A percentile compares a stretch with the other conserved stretches of the same genome.
phyloP scores from a whole-genome alignment of 1,140 invertebrate genomes.

The Drosophila suzukii region DNA sequence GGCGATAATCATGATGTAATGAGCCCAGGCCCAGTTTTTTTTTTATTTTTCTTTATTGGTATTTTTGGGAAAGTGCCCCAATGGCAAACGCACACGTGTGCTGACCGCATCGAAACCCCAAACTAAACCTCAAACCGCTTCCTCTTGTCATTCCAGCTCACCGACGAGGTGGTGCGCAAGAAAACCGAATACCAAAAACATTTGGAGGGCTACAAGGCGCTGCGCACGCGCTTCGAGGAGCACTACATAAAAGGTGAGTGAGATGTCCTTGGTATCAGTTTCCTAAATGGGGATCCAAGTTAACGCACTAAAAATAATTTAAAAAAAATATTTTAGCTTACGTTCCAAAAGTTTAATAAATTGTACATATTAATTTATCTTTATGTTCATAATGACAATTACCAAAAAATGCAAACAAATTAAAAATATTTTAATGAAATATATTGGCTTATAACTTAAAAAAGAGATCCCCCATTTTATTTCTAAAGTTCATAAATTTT shows the following conservation, averaged over 20 bases:
- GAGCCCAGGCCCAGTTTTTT: background rate
- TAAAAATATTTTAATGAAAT: too few relatives aligned
- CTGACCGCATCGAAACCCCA: constrained; percentile 30
- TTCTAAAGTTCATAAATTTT: too few relatives aligned
- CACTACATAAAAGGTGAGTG: constrained; percentile 93
- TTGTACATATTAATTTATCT: too few relatives aligned
- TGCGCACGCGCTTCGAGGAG: constrained; percentile 93
- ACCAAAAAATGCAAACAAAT: too few relatives aligned
- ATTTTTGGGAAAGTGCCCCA: constrained; percentile 59
- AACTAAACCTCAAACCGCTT: constrained; percentile 19
- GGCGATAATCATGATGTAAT: constrained; percentile 55
- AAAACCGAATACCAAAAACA: constrained; percentile 94
- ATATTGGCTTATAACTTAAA: too few relatives aligned
- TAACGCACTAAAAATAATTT: background rate
- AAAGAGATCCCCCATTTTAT: too few relatives aligned
- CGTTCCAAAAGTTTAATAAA: too few relatives aligned
- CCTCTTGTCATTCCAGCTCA: constrained; percentile 87
- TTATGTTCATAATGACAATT: too few relatives aligned
- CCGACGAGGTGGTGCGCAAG: constrained; percentile 91
- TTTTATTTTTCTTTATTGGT: constrained; percentile 28
- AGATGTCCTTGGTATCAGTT: background rate
- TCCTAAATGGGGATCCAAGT: background rate
- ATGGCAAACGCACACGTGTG: constrained; percentile 33
- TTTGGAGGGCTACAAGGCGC: constrained; percentile 92
- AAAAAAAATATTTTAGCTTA: background rate